Evolutionary conservation across 2,888 invertebrate species (phyloP).

Genomic region (Agriopis aurantiaria): DNA sequence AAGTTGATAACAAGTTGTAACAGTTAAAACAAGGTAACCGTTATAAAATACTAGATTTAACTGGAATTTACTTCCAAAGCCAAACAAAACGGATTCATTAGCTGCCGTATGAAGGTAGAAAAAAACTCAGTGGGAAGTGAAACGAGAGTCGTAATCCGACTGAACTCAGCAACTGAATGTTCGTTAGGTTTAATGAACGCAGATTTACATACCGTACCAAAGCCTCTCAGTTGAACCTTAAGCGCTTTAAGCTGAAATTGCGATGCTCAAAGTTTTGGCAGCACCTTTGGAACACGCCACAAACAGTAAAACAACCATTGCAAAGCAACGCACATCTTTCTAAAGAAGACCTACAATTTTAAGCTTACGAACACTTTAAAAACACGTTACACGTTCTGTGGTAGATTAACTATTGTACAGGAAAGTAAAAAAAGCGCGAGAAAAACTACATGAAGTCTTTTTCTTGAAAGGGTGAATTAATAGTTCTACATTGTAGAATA

Average conservation of each 20-base stretch:
- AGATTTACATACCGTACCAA: conserved; percentile 70
- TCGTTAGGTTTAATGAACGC: conserved; percentile 72
- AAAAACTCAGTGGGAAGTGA: conserved; percentile 47
- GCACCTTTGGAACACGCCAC: neutral
- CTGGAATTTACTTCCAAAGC: conserved; percentile 11
- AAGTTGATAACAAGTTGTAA: too few species aligned
- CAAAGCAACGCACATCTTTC: neutral
- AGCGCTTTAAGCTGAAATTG: conserved; percentile 50
- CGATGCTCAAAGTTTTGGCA: conserved; percentile 25
- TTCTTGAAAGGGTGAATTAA: too few species aligned
- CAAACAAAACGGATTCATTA: conserved; percentile 41
- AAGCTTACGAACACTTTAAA: neutral
- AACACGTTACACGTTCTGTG: neutral
- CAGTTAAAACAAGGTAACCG: neutral
- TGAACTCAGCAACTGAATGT: conserved; percentile 53
- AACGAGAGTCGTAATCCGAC: conserved; percentile 54
- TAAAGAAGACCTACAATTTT: neutral
- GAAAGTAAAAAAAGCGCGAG: too few species aligned
- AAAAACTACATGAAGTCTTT: too few species aligned
- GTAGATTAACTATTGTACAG: too few species aligned
- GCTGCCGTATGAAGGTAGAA: conserved; percentile 37
- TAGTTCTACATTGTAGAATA: too few species aligned
- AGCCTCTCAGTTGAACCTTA: conserved; percentile 53
- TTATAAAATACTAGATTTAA: conserved; percentile 10
- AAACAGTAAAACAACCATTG: neutral